Evolutionary conservation across 2,113 vertebrate genomes (phyloP).

Genomic region (Falcunculus frontatus): DNA sequence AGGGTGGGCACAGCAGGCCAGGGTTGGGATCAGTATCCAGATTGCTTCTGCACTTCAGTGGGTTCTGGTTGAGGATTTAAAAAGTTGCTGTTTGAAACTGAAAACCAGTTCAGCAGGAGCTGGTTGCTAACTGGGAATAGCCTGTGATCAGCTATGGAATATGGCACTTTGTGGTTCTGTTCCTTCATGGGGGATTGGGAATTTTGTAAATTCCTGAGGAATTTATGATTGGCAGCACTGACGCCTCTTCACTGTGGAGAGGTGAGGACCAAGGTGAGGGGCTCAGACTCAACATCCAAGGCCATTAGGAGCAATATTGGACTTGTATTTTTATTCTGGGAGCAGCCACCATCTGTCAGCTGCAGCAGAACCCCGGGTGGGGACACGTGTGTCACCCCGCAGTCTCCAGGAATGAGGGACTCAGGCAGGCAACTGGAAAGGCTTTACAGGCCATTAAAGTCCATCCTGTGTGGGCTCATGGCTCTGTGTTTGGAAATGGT

Average conservation of each 20-base stretch:
- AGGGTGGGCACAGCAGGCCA: not conserved
- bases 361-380: not conserved
- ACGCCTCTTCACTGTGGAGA: not conserved
- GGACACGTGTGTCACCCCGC: not conserved
- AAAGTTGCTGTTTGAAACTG: not conserved
- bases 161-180: fast-evolving
- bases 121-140: not conserved
- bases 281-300: not conserved
- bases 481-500: fast-evolving
- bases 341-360: not conserved
- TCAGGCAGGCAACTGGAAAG: not conserved
- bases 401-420: not conserved
- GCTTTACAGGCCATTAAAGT: not conserved
- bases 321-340: not conserved
- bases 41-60: fast-evolving
- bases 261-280: not conserved
- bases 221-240: not conserved
- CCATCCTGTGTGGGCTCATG: fast-evolving
- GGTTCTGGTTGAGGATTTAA: not conserved
- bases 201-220: not conserved
- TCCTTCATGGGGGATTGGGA: not conserved
- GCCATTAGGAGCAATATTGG: not conserved
- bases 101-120: not conserved
- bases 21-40: not conserved
- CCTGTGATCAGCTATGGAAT: not conserved